Conservation (phyloP, 2,888 invertebrate genomes). For the Hirtodrosophila alboralis region DNA sequence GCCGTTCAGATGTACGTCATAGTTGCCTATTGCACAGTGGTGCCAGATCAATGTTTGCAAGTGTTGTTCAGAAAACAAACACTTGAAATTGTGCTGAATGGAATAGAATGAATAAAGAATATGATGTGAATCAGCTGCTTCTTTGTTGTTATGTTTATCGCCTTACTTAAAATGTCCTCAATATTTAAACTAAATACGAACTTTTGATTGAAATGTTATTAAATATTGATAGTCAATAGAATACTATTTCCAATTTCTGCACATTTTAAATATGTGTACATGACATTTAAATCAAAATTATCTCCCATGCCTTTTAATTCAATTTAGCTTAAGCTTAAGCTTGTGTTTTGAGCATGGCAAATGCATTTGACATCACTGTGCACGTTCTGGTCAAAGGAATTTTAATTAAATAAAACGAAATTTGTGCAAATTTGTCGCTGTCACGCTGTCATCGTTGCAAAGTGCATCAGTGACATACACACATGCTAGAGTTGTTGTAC, state of each 20-base stretch:
- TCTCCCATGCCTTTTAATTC: too few species aligned
- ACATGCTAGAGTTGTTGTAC: constrained; percentile 45
- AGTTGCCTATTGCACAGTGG: constrained; percentile 35
- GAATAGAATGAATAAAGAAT: constrained; percentile 3
- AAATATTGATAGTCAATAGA: constrained; percentile 1
- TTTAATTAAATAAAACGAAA: constrained; percentile 63
- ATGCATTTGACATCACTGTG: constrained; percentile 29
- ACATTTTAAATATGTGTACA: too few species aligned
- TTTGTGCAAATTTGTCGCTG: constrained; percentile 53
- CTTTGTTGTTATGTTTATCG: constrained; percentile 9
- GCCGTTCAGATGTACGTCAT: constrained; percentile 22
- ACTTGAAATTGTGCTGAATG: not conserved
- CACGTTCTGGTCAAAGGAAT: constrained; percentile 49
- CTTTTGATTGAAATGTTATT: not conserved
- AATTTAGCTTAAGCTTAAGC: constrained; percentile 21
- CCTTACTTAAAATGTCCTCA: too few species aligned
- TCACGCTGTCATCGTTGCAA: constrained; percentile 39
- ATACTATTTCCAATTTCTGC: not conserved
- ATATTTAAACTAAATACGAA: too few species aligned
- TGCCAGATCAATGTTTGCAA: constrained; percentile 7
- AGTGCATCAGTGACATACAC: constrained; percentile 46
- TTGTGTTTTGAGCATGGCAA: constrained; percentile 12
- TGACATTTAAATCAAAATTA: too few species aligned
- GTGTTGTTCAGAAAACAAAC: not conserved
- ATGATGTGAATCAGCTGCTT: constrained; percentile 16